phyloP scores from a whole-genome alignment of 2,113 vertebrate genomes.

The Eurystomus gularis region DNA sequence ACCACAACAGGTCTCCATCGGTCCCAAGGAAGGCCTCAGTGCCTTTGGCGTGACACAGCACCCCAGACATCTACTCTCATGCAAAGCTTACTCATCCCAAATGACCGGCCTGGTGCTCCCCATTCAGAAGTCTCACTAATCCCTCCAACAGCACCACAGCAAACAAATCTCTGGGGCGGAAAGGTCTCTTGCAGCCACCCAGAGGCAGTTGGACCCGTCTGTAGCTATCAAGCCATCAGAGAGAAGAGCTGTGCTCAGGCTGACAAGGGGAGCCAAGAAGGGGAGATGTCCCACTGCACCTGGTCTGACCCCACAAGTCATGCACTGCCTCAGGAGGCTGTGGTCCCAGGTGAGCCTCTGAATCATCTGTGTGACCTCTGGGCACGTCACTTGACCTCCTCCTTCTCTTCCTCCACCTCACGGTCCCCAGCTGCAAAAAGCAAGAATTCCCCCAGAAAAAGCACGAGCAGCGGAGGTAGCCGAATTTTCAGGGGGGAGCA shows the following conservation, averaged over 20 bases:
- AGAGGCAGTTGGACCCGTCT: background rate
- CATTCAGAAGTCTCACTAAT: background rate
- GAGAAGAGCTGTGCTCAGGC: rapidly evolving
- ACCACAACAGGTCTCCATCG: rapidly evolving
- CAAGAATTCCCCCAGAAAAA: background rate
- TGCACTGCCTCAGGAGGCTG: background rate
- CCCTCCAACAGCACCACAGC: background rate
- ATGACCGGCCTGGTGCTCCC: background rate
- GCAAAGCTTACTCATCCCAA: background rate
- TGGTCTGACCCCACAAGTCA: background rate
- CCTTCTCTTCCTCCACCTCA: background rate
- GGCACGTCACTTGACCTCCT: background rate
- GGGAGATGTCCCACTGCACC: background rate
- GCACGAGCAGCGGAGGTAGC: background rate
- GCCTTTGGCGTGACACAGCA: rapidly evolving
- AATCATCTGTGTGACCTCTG: background rate
- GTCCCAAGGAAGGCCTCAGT: background rate
- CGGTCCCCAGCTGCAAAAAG: background rate
- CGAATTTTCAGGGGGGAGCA: background rate
- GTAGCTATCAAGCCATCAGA: background rate
- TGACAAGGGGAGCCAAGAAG: background rate
- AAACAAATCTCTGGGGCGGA: background rate
- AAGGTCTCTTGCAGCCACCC: background rate
- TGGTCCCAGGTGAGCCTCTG: background rate
- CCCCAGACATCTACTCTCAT: background rate